phyloP scores from a whole-genome alignment of 2,888 invertebrate species.

The Cacoxenus indagator region DNA sequence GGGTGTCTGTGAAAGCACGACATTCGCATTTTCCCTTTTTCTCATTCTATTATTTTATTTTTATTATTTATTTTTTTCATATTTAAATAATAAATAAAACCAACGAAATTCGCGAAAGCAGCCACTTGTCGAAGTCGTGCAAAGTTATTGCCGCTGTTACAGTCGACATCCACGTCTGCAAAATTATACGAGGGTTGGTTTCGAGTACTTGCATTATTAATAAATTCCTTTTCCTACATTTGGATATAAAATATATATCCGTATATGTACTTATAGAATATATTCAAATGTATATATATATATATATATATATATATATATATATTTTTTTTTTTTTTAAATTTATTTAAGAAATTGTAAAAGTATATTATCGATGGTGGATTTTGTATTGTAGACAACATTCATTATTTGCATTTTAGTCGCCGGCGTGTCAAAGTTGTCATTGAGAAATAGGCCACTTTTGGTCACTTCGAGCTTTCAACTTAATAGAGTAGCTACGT shows the following conservation, averaged over 20 bases:
- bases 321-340: constrained; percentile 44
- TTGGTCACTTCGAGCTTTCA: constrained; percentile 19
- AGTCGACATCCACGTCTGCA: constrained; percentile 22
- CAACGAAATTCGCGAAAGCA: constrained; percentile 33
- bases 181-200: constrained; percentile 61
- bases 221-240: constrained; percentile 59
- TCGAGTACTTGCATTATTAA: constrained; percentile 63
- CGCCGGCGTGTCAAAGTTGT: constrained; percentile 28
- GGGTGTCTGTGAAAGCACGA: background rate
- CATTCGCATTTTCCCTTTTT: constrained; percentile 20
- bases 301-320: too few relatives aligned
- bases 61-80: constrained; percentile 48
- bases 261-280: too few relatives aligned
- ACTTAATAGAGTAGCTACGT: constrained; percentile 13
- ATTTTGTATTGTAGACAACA: background rate
- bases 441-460: background rate
- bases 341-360: constrained; percentile 64
- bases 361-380: constrained; percentile 53
- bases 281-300: too few relatives aligned
- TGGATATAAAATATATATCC: constrained; percentile 46
- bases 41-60: constrained; percentile 21
- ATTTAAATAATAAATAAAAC: constrained; percentile 65
- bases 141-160: constrained; percentile 23
- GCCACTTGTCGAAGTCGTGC: constrained; percentile 23
- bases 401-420: constrained; percentile 13